These are phyloP conservation scores for Catocala nupta DNA, from an alignment of 2,888 invertebrate genomes.

Conservation along the genomic window DNA sequence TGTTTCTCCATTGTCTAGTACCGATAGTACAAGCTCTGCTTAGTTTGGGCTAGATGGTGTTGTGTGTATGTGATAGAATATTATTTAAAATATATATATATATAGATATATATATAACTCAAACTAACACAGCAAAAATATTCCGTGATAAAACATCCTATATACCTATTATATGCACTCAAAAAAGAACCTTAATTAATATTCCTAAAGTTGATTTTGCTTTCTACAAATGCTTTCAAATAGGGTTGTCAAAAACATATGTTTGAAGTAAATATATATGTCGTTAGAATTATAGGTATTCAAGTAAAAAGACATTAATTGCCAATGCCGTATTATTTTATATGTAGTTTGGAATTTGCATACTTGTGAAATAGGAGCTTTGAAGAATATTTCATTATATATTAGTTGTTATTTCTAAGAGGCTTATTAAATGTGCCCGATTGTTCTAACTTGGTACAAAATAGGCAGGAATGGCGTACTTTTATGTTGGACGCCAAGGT, in stretches of 20 bases:
- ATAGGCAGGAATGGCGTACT: too few relatives aligned
- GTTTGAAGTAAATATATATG: slow-evolving; percentile 42
- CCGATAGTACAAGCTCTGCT: too few relatives aligned
- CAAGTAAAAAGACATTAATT: slow-evolving; percentile 50
- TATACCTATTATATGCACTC: background rate
- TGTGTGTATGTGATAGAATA: too few relatives aligned
- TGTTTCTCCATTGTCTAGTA: too few relatives aligned
- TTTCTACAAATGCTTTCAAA: background rate
- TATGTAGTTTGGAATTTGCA: slow-evolving; percentile 34
- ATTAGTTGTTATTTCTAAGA: too few relatives aligned
- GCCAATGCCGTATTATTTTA: slow-evolving; percentile 36
- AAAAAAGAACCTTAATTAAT: background rate
- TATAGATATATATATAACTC: slow-evolving; percentile 3
- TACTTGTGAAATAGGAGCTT: slow-evolving; percentile 27
- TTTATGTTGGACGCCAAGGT: too few relatives aligned
- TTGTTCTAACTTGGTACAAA: too few relatives aligned
- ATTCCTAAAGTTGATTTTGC: background rate
- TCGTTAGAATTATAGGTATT: slow-evolving; percentile 52
- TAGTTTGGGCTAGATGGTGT: too few relatives aligned
- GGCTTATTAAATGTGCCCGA: too few relatives aligned
- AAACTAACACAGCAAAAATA: slow-evolving; percentile 14
- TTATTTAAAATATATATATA: too few relatives aligned
- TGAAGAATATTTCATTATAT: slow-evolving; percentile 1
- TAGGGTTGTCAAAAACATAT: slow-evolving; percentile 5
- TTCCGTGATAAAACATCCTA: background rate